Conservation (phyloP, 2,888 invertebrate genomes). For the Thera obeliscata region DNA sequence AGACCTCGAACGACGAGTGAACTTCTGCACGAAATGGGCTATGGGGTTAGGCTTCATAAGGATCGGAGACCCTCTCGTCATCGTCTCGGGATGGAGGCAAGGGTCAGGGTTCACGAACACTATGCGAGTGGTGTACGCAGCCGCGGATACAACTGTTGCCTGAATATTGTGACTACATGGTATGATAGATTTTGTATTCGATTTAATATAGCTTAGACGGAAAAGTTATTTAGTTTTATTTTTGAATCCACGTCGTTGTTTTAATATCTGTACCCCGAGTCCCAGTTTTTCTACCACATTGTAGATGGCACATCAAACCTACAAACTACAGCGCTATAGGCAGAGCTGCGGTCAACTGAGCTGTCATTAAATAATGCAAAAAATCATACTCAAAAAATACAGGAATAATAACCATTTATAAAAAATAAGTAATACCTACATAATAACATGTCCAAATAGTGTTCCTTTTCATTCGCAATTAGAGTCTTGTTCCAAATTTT, state of each 20-base stretch:
- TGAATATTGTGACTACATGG: slow-evolving; percentile 14
- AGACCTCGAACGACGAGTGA: slow-evolving; percentile 86
- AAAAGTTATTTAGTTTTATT: slow-evolving; percentile 4
- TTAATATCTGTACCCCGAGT: too few relatives aligned
- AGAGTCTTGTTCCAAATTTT: neutral
- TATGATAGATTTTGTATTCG: slow-evolving; percentile 11
- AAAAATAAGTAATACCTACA: too few relatives aligned
- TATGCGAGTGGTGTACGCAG: slow-evolving; percentile 85
- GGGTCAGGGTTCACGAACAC: slow-evolving; percentile 89
- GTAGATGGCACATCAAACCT: too few relatives aligned
- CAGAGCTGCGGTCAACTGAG: neutral
- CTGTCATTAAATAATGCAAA: neutral
- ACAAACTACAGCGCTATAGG: neutral
- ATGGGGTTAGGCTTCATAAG: slow-evolving; percentile 86
- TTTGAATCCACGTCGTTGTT: neutral
- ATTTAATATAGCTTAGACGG: slow-evolving; percentile 14
- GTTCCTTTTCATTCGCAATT: neutral
- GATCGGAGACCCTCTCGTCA: slow-evolving; percentile 87
- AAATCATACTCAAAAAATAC: neutral
- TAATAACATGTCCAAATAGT: too few relatives aligned
- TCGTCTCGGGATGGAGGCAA: slow-evolving; percentile 89
- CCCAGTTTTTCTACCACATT: too few relatives aligned
- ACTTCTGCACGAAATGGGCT: slow-evolving; percentile 85
- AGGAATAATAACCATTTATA: too few relatives aligned
- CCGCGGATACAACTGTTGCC: slow-evolving; percentile 50